Percentiles rank a stretch among this genome's conserved stretches.
Conservation (phyloP, 2,113 vertebrate species). For the Vulpes lagopus region DNA sequence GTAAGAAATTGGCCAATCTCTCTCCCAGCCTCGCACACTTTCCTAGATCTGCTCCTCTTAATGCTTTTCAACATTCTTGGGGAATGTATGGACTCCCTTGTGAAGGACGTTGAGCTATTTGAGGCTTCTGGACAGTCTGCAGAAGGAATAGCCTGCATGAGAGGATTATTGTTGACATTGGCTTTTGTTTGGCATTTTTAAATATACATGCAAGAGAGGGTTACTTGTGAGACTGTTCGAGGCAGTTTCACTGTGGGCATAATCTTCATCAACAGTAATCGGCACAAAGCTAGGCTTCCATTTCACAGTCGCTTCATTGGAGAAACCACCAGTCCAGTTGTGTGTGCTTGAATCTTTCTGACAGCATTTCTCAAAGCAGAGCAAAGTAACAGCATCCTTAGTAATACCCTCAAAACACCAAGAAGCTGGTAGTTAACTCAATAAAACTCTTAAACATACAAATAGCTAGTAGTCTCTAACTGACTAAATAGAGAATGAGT, state of each 20-base stretch:
- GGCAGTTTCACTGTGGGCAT: background rate
- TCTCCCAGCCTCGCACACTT: background rate
- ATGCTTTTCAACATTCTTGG: background rate
- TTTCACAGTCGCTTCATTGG: background rate
- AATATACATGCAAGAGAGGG: background rate
- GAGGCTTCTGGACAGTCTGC: background rate
- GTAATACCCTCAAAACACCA: slow-evolving; percentile 61
- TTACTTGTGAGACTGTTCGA: background rate
- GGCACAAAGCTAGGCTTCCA: slow-evolving; percentile 12
- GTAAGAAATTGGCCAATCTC: background rate
- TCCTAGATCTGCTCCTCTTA: background rate
- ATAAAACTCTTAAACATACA: slow-evolving; percentile 51
- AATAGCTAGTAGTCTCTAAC: slow-evolving; percentile 65
- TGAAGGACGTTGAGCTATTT: background rate
- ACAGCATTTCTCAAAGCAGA: slow-evolving; percentile 30
- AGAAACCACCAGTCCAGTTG: background rate
- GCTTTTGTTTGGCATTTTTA: slow-evolving; percentile 25
- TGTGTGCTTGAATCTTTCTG: slow-evolving; percentile 37
- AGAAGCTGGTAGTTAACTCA: slow-evolving; percentile 31
- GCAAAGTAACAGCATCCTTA: slow-evolving; percentile 3
- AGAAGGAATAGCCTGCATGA: background rate
- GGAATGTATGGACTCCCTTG: background rate
- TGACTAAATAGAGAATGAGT: slow-evolving; percentile 47
- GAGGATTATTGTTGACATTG: background rate
- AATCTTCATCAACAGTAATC: slow-evolving; percentile 54